phyloP scores from a whole-genome alignment of 1,140 invertebrate species.

The Cherax destructor region DNA sequence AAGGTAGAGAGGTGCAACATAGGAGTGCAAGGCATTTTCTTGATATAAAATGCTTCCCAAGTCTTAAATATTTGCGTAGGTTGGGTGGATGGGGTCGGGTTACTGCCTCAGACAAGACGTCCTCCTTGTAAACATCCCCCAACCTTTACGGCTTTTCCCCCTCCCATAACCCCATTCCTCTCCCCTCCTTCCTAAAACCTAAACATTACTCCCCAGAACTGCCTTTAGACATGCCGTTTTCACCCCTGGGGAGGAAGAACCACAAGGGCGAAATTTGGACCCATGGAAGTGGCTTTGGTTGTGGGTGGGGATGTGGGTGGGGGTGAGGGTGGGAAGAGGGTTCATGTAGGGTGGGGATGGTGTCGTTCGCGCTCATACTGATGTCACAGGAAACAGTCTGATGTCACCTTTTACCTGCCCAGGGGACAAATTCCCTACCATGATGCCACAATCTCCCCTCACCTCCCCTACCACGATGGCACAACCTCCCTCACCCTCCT shows the following conservation, averaged over 20 bases:
- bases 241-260: neutral
- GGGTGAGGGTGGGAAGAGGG: too few relatives aligned
- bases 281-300: too few relatives aligned
- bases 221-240: neutral
- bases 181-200: neutral
- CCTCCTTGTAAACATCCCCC: neutral
- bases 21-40: neutral
- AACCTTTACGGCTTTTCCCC: neutral
- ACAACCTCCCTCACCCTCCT: too few relatives aligned
- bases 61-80: conserved; percentile 14
- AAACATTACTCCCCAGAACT: neutral
- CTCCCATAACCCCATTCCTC: too few relatives aligned
- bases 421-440: neutral
- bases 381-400: neutral
- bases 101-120: neutral
- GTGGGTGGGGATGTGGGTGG: too few relatives aligned
- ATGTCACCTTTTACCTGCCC: neutral
- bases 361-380: neutral
- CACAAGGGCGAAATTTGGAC: neutral
- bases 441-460: too few relatives aligned
- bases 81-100: neutral
- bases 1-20: neutral
- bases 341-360: neutral
- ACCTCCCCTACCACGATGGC: too few relatives aligned
- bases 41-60: conserved; percentile 5